A percentile compares a stretch with the other conserved stretches of the same genome.
Conservation (phyloP, 2,888 invertebrate genomes). For the Acanthococcus lagerstroemiae region DNA sequence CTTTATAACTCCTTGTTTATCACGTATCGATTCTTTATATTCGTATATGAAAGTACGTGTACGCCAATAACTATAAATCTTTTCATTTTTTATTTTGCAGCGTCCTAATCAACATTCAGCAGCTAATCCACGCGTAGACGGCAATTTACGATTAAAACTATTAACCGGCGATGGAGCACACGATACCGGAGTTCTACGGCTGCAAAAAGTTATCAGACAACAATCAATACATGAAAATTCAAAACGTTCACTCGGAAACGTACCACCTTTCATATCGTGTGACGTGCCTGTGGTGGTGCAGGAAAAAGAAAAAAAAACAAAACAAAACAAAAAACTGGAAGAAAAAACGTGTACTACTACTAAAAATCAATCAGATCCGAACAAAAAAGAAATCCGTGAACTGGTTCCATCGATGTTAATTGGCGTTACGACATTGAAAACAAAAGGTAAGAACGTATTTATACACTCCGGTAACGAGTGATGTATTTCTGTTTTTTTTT, state of each 20-base stretch:
- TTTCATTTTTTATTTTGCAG: background rate
- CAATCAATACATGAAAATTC: slow-evolving; percentile 26
- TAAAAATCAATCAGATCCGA: slow-evolving; percentile 27
- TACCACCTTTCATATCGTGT: slow-evolving; percentile 23
- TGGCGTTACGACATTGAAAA: slow-evolving; percentile 27
- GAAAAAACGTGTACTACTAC: slow-evolving; percentile 16
- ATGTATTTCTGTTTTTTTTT: background rate
- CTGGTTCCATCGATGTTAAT: slow-evolving; percentile 25
- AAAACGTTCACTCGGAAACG: slow-evolving; percentile 16
- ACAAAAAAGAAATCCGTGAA: slow-evolving; percentile 12
- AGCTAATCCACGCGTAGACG: background rate
- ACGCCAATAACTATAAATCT: too few relatives aligned
- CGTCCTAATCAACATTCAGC: background rate
- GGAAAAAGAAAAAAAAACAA: too few relatives aligned
- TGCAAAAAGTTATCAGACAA: slow-evolving; percentile 18
- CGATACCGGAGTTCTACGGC: background rate
- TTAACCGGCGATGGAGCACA: slow-evolving; percentile 8
- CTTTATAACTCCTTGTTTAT: too few relatives aligned
- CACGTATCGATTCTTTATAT: too few relatives aligned
- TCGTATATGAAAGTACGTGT: too few relatives aligned
- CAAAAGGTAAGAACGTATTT: slow-evolving; percentile 25
- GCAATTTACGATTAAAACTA: slow-evolving; percentile 17
- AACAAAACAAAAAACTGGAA: too few relatives aligned
- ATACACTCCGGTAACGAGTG: slow-evolving; percentile 14
- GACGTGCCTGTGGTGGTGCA: slow-evolving; percentile 21